A percentile compares a stretch with the other conserved stretches of the same genome.
These are phyloP conservation scores for Lithobates pipiens DNA, from an alignment of 2,797 vertebrate genomes.

Conservation along the genomic window DNA sequence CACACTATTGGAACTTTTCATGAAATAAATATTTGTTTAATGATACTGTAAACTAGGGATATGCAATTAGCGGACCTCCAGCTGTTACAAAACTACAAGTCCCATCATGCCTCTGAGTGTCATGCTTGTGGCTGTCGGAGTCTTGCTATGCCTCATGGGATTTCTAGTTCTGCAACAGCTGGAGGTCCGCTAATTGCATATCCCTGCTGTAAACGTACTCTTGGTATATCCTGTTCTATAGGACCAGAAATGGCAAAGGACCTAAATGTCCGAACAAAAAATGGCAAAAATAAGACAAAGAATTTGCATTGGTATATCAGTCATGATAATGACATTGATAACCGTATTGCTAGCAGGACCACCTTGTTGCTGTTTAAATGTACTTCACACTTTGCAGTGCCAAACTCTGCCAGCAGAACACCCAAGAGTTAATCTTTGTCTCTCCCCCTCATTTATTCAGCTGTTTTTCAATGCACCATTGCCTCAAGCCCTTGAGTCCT, in stretches of 20 bases:
- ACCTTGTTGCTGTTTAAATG: neutral
- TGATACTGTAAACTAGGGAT: too few relatives aligned
- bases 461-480: constrained; percentile 63
- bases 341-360: neutral
- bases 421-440: constrained; percentile 56
- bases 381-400: constrained; percentile 7
- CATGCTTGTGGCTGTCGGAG: too few relatives aligned
- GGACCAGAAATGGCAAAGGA: neutral
- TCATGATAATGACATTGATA: neutral
- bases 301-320: neutral
- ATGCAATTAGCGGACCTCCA: too few relatives aligned
- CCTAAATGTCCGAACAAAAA: neutral
- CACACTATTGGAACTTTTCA: too few relatives aligned
- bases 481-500: constrained; percentile 61
- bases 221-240: neutral
- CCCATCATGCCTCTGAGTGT: too few relatives aligned
- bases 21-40: too few relatives aligned
- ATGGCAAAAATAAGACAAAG: too few relatives aligned
- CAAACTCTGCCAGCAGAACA: constrained; percentile 6
- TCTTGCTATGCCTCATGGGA: too few relatives aligned
- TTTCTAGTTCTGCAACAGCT: too few relatives aligned
- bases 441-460: constrained; percentile 62
- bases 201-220: too few relatives aligned
- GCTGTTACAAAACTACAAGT: too few relatives aligned
- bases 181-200: too few relatives aligned